These are phyloP conservation scores for Urocitellus parryii DNA, from an alignment of 2,113 vertebrate species.

Conservation along the genomic window DNA sequence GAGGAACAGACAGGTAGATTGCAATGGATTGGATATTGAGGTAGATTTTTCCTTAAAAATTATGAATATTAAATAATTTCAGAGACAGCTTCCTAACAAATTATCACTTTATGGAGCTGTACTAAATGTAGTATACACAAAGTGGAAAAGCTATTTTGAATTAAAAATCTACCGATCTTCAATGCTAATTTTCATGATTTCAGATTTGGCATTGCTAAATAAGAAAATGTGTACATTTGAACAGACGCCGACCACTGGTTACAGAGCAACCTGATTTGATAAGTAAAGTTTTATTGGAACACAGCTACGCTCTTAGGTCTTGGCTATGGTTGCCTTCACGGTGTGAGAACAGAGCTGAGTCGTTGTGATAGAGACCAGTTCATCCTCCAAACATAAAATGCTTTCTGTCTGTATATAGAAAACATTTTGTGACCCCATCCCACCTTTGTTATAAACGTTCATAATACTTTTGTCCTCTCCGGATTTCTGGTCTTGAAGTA, in stretches of 20 bases:
- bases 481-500: neutral
- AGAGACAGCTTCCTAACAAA: neutral
- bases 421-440: neutral
- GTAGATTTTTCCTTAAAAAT: neutral
- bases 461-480: neutral
- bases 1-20: neutral
- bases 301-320: neutral
- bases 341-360: neutral
- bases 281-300: constrained; percentile 27
- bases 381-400: neutral
- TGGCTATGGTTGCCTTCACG: neutral
- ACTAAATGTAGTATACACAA: neutral
- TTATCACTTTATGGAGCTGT: neutral
- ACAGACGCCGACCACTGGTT: neutral
- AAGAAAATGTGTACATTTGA: neutral
- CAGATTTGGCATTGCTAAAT: neutral
- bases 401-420: neutral
- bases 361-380: neutral
- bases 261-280: neutral
- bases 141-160: constrained; percentile 7
- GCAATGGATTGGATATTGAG: too few relatives aligned
- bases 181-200: neutral
- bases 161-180: constrained; percentile 6
- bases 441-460: neutral
- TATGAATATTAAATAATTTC: constrained; percentile 22